A percentile compares a stretch with the other conserved stretches of the same genome.
phyloP scores from a whole-genome alignment of 2,797 vertebrate genomes.

The Carapus acus region DNA sequence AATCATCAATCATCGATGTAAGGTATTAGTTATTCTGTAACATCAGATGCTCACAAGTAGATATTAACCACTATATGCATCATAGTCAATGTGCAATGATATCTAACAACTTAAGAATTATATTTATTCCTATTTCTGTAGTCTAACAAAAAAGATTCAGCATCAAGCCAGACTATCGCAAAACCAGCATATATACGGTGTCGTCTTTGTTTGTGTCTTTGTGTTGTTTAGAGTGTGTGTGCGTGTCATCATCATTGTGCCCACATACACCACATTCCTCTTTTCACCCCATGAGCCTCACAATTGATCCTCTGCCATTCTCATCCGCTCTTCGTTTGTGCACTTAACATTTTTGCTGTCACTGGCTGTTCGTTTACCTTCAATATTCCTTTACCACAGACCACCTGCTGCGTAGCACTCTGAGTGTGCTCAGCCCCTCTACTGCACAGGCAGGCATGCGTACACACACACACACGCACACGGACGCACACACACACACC shows the following conservation, averaged over 20 bases:
- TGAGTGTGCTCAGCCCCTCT: neutral
- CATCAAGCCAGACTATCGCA: too few species aligned
- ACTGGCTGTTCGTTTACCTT: conserved; percentile 48
- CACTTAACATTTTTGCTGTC: conserved; percentile 51
- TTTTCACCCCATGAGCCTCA: conserved; percentile 23
- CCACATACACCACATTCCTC: conserved; percentile 5
- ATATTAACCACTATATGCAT: too few species aligned
- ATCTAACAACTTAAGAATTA: too few species aligned
- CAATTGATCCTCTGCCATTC: conserved; percentile 43
- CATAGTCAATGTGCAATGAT: too few species aligned
- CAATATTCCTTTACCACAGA: conserved; percentile 33
- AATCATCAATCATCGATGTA: too few species aligned
- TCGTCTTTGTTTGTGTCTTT: neutral
- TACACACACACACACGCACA: conserved; percentile 11
- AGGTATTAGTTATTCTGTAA: too few species aligned
- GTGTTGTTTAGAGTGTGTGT: conserved; percentile 3
- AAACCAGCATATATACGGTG: too few species aligned
- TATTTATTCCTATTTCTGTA: too few species aligned
- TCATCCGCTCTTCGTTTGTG: conserved; percentile 39
- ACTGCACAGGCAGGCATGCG: neutral
- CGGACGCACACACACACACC: conserved; percentile 2
- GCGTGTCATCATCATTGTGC: conserved; percentile 25
- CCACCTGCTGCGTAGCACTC: conserved; percentile 35
- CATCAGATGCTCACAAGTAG: too few species aligned
- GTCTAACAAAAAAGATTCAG: too few species aligned